A percentile compares a stretch with the other conserved stretches of the same genome.
These are phyloP conservation scores for Catharus ustulatus DNA, from an alignment of 2,797 vertebrate genomes.

Conservation along the genomic window DNA sequence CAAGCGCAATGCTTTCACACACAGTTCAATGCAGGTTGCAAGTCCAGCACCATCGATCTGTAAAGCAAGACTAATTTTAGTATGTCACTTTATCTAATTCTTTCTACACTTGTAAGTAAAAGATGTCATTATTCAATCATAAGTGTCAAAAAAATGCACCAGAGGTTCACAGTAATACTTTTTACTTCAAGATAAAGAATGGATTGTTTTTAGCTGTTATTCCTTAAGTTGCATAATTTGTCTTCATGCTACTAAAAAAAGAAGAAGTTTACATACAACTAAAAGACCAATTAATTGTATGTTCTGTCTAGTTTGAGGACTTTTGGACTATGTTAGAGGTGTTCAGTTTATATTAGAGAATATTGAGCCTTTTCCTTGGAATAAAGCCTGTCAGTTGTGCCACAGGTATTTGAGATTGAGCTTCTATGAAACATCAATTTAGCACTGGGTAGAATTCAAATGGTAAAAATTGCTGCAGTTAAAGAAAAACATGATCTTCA, in stretches of 20 bases:
- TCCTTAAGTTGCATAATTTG: neutral
- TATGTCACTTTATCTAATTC: neutral
- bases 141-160: neutral
- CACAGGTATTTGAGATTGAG: neutral
- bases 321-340: neutral
- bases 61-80: conserved; percentile 58
- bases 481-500: neutral
- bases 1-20: conserved; percentile 90
- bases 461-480: neutral
- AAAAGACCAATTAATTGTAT: neutral
- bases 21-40: conserved; percentile 91
- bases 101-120: neutral
- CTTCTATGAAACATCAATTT: neutral
- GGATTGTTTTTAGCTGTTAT: neutral
- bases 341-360: neutral
- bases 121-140: neutral
- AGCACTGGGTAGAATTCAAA: neutral
- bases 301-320: neutral
- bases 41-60: conserved; percentile 87
- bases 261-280: neutral
- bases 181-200: neutral
- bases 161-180: neutral
- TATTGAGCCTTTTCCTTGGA: neutral
- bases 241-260: neutral
- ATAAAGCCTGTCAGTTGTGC: neutral